Evolutionary conservation across 2,888 invertebrate species (phyloP), one percentile per base, ranked within the genome.

Genomic region (Sinopyrophorus schimmeli): DNA sequence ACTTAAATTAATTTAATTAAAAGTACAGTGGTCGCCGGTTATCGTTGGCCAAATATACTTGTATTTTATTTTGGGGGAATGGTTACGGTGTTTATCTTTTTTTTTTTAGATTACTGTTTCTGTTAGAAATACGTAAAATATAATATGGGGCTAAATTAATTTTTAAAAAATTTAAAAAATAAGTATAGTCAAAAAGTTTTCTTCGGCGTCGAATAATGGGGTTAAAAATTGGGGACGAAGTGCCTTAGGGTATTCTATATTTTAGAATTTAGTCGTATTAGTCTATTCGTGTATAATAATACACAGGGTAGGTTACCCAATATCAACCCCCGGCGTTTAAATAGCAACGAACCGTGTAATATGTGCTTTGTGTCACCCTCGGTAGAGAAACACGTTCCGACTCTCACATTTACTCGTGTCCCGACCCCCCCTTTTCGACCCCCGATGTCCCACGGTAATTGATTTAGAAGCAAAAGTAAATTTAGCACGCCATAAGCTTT

Each of bases 351-450:
- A 39, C 39, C 38, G 47, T 39, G 26, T 47, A 47, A 39, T 39
- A 31, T 47, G 39, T 39, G 32, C 47, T 47, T 47, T 47, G 47
- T 47, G 38, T 47, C 39, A 39, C 31, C 38, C 38, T 20, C 23
- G 18, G 24, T 16, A 18, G 20, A 32, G 30, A 47, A 30, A 38
- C 47, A 39, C 47, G 39, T 39, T 32, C 31, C 16, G 27, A 47
- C 47, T 31, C 30, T 18, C 39, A 35, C 47, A 31, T 47, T 39
- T 15, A 39, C n/a, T n/a, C n/a, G n/a, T n/a, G n/a, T n/a, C n/a
- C 28, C 39, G 15, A 44, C 16, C 27, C 35, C 18, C 16, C 43
- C 35, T 18, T n/a, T n/a, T n/a, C n/a, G n/a, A n/a, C n/a, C n/a
- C n/a, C 15, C 37, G 32, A 31, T 42, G 41, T 42, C 31, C 32